phyloP scores from a whole-genome alignment of 2,888 invertebrate genomes.

The Listrodromus nycthemerus region DNA sequence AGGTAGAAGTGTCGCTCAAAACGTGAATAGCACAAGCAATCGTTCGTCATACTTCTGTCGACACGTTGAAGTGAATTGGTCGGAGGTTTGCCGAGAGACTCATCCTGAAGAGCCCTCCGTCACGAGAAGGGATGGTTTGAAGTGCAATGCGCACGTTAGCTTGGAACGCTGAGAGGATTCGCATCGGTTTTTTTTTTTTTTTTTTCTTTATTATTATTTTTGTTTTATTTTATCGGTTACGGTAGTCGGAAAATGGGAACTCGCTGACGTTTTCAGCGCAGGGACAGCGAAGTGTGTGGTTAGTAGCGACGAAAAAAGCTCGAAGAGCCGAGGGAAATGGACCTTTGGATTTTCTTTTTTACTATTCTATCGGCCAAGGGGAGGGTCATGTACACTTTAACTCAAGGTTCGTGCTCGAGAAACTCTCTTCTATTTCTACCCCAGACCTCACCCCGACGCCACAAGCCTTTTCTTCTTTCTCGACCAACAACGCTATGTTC shows the following conservation, averaged over 20 bases:
- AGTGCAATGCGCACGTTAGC: background rate
- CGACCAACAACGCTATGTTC: slow-evolving; percentile 18
- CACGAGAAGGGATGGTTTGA: slow-evolving; percentile 36
- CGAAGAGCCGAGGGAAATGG: slow-evolving; percentile 7
- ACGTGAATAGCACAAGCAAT: background rate
- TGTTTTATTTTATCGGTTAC: slow-evolving; percentile 42
- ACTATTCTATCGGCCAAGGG: background rate
- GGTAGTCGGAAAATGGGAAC: slow-evolving; percentile 33
- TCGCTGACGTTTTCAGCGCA: slow-evolving; percentile 33
- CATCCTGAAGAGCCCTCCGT: slow-evolving; percentile 15
- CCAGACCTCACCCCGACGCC: slow-evolving; percentile 1
- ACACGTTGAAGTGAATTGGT: background rate
- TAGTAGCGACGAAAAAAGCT: slow-evolving; percentile 22
- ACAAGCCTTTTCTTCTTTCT: slow-evolving; percentile 27
- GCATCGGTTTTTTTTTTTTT: background rate
- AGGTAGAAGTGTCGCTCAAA: slow-evolving; percentile 8
- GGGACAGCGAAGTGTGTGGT: slow-evolving; percentile 3
- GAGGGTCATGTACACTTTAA: slow-evolving; percentile 45
- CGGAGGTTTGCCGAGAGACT: slow-evolving; percentile 6
- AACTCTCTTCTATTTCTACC: slow-evolving; percentile 24
- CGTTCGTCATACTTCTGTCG: slow-evolving; percentile 16
- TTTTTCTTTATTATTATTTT: no score
- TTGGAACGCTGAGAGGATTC: background rate
- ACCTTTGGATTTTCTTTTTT: slow-evolving; percentile 39
- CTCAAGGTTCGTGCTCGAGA: slow-evolving; percentile 37